Base-by-base conservation (phyloP, 1,140 invertebrate species). In the Conopomorpha cramerella region DNA sequence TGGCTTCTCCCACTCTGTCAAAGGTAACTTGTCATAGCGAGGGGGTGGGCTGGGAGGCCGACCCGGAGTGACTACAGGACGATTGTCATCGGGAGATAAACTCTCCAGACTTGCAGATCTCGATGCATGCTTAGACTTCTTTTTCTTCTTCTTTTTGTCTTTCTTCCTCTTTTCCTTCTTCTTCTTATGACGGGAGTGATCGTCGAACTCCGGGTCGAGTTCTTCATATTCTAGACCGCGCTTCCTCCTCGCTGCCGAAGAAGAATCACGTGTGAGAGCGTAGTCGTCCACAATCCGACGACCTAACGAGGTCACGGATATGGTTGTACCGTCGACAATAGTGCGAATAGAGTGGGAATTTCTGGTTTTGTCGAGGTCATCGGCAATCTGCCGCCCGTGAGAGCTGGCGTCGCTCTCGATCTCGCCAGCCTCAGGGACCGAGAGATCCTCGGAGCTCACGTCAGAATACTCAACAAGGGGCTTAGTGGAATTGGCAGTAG, bases 391-490 rank as follows among this genome's bases (percentile, higher is more conserved):
- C 39, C 63, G 51, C 33, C 61, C 56, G 40, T 76, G 67, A 12
- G 65, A 71, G 53, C 82, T 86, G 31, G 85, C 85, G 49, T 89
- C 88, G 51, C 87, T 91, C 54, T 91, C 87, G 50, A 93, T 92
- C 77, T 93, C 92, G 29, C 91, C 91, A 12, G 90, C 88, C 77
- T 94, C 91, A 0, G 91, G 90, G 51, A 87, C 91, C 1, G 90
- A 92, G 26, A 93, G 82, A 61, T 91, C 91, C 62, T 93, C 91
- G 1, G 91, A 94, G 77, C 90, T 93, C 7, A 94, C 91, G 70
- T 94, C 91, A 15, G 91, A 93, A 71, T 94, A 95, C 64, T 93
- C 91, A 32, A 92, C 90, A 42, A 91, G 76, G 15, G 86, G 86
- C 56, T 86, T 86, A 14, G 60, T 65, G 13, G 80, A 81, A 39